Conservation (phyloP, 2,888 invertebrate species). For the Plusia festucae region DNA sequence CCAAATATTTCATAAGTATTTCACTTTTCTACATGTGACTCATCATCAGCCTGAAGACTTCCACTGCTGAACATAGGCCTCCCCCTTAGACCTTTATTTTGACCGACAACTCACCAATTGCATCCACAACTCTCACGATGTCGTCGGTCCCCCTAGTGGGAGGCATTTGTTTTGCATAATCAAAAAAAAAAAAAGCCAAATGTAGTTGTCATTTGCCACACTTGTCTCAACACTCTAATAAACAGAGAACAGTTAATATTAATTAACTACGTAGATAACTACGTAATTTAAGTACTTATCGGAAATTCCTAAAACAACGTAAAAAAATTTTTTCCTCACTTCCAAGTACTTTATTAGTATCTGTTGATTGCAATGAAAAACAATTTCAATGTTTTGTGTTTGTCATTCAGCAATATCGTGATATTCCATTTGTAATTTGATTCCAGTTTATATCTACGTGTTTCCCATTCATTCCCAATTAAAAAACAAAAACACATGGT, state of each 20-base stretch:
- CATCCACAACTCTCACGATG: no score
- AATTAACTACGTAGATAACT: background rate
- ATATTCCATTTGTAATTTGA: constrained; percentile 55
- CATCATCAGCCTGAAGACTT: no score
- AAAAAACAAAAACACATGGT: constrained; percentile 50
- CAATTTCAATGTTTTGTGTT: constrained; percentile 26
- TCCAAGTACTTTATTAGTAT: constrained; percentile 30
- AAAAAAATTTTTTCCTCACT: constrained; percentile 11
- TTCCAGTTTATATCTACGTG: constrained; percentile 44
- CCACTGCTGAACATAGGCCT: no score
- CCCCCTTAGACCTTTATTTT: no score
- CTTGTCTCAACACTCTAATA: background rate
- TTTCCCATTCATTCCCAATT: constrained; percentile 48
- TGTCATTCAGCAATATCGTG: constrained; percentile 46
- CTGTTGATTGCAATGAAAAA: constrained; percentile 30
- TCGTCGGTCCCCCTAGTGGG: no score
- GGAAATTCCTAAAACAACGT: background rate
- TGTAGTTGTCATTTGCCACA: no score
- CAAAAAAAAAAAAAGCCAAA: no score
- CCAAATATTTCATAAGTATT: no score
- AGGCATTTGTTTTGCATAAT: no score
- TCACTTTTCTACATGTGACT: no score
- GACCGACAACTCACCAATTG: no score
- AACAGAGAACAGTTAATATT: background rate
- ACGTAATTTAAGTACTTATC: no score